A percentile compares a stretch with the other conserved stretches of the same genome.
Evolutionary conservation across 2,113 vertebrate species (phyloP).

Genomic region (Seriola dumerili): DNA sequence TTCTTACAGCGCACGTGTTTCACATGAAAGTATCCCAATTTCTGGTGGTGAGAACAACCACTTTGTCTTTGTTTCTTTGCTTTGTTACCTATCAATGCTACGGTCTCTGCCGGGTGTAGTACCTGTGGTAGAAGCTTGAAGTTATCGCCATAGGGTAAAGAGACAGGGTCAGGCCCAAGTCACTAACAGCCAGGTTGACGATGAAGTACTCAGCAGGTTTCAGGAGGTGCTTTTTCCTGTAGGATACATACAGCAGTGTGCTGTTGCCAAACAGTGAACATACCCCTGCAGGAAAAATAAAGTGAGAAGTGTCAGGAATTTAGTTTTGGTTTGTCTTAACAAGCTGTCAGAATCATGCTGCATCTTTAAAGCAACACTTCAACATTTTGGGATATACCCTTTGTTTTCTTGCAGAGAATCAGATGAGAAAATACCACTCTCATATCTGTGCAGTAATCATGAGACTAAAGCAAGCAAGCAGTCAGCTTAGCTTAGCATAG

Average conservation of each 20-base stretch:
- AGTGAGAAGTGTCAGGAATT: neutral
- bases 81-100: neutral
- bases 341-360: neutral
- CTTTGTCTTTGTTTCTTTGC: neutral
- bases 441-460: neutral
- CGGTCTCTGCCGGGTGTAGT: slow-evolving; percentile 5
- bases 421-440: neutral
- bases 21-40: neutral
- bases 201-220: slow-evolving; percentile 89
- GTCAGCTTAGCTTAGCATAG: neutral
- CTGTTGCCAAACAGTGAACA: slow-evolving; percentile 86
- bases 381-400: too few species aligned
- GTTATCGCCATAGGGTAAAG: slow-evolving; percentile 87
- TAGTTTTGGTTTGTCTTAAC: neutral
- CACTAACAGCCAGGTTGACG: slow-evolving; percentile 87
- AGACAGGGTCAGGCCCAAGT: slow-evolving; percentile 87
- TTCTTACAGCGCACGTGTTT: neutral
- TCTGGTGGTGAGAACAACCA: neutral
- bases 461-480: neutral
- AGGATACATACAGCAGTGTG: slow-evolving; percentile 84
- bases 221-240: slow-evolving; percentile 85
- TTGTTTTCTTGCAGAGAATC: neutral
- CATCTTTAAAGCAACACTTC: too few species aligned
- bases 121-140: slow-evolving; percentile 89
- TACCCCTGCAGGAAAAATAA: slow-evolving; percentile 75